Base-by-base conservation (phyloP, 2,888 invertebrate species). In the Euclidia mi region DNA sequence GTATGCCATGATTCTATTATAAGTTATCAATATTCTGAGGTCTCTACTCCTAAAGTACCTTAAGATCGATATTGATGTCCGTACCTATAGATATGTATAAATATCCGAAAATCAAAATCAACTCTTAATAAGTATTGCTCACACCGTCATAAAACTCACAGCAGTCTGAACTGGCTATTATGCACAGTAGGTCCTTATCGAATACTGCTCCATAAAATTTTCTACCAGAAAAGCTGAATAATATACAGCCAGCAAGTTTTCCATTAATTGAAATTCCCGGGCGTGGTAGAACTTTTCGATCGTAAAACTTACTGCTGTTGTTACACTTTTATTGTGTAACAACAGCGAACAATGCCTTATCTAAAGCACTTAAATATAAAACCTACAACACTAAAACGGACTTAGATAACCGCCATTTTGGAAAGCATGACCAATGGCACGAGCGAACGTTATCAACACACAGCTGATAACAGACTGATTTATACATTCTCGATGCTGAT, bases 381-480 rank as follows among this genome's bases (percentile, higher is more conserved):
- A 85, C 76, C 81, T 78, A 81, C 76, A 78, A 79, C 76, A 88
- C 78, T 86, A 82, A 87, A 89, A 88, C 81, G 79, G 78, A 82
- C 80, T 78, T 49, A 85, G 87, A 91, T 90, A 89, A 89, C 84
- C 79, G 88, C 92, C 93, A 91, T 91, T 84, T 91, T 91, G 87
- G 85, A 89, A 87, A 87, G 73, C 88, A 85, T 89, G 86, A 87
- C 92, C 93, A 92, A 93, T 92, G 78, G 84, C 79, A 82, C 71
- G 75, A 76, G 78, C 71, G 81, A 68, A 72, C 80, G 84, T 83
- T 92, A 91, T 91, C 91, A 91, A 81, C 71, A 75, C 66, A 73
- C 67, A 73, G 79, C 79, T 90, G 93, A 91, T 93, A 93, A 91
- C 84, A 87, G 77, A 89, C 89, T 90, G 86, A 89, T 91, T 91